These are phyloP conservation scores for Penaeus chinensis DNA, from an alignment of 1,140 invertebrate species.

Conservation along the genomic window DNA sequence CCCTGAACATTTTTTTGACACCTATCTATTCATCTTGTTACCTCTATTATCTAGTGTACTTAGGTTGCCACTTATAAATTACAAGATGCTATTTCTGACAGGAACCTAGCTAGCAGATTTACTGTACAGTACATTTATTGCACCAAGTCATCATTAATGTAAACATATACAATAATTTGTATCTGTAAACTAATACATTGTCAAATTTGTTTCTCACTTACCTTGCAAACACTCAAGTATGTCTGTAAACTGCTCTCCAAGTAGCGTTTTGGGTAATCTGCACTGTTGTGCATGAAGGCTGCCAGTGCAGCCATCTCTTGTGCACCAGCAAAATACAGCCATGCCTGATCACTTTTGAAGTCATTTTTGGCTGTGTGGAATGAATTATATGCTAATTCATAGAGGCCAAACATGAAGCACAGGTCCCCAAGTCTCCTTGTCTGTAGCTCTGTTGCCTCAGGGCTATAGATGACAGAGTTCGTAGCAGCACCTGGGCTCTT, in stretches of 20 bases:
- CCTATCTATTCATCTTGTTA: too few species aligned
- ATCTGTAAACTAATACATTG: constrained; percentile 7
- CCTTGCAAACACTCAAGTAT: constrained; percentile 62
- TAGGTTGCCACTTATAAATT: too few species aligned
- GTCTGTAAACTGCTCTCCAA: constrained; percentile 62
- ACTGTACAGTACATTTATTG: too few species aligned
- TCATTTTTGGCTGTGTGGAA: constrained; percentile 97
- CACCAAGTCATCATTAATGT: too few species aligned
- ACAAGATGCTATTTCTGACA: too few species aligned
- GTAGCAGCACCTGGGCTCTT: constrained; percentile 55
- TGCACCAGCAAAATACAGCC: constrained; percentile 95
- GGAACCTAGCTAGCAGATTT: too few species aligned
- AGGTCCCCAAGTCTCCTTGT: constrained; percentile 92
- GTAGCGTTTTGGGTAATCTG: constrained; percentile 62
- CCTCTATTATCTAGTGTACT: too few species aligned
- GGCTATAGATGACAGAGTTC: constrained; percentile 74
- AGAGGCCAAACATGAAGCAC: constrained; percentile 96
- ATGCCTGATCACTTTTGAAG: constrained; percentile 95
- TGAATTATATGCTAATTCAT: constrained; percentile 89
- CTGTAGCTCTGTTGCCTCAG: constrained; percentile 93
- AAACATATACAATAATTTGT: neutral
- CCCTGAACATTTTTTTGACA: too few species aligned
- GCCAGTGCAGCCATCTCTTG: constrained; percentile 94
- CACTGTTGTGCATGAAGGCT: constrained; percentile 89
- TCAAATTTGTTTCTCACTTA: constrained; percentile 19